Conservation (phyloP, 2,113 vertebrate species). For the Hipposideros armiger region DNA sequence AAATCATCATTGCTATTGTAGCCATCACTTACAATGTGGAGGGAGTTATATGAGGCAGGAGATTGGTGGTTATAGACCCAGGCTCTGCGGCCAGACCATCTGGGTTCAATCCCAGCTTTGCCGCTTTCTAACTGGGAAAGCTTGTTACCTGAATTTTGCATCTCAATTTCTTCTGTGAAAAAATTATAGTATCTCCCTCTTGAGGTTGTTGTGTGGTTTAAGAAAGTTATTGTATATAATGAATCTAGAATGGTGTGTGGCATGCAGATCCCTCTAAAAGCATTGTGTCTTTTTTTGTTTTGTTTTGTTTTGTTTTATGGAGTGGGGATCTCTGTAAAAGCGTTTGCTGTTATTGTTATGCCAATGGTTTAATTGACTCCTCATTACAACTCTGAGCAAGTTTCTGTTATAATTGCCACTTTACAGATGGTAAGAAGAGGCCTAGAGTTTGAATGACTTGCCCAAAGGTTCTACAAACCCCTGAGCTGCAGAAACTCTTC, state of each 20-base stretch:
- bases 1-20: neutral
- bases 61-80: neutral
- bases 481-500: neutral
- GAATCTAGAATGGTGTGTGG: neutral
- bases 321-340: neutral
- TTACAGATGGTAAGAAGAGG: neutral
- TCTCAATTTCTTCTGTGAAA: constrained; percentile 25
- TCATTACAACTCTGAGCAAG: neutral
- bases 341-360: neutral
- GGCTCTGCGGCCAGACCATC: neutral
- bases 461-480: neutral
- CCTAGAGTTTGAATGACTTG: neutral
- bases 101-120: neutral
- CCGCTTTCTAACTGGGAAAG: constrained; percentile 3
- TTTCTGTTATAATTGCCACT: neutral
- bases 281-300: too few species aligned
- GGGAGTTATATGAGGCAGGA: neutral
- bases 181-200: neutral
- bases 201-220: neutral
- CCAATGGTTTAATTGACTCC: neutral
- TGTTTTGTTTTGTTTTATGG: too few species aligned
- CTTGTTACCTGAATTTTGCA: neutral
- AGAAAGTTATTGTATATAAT: neutral
- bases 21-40: neutral
- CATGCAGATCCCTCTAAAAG: too few species aligned